Evolutionary conservation across 2,888 invertebrate species (phyloP).

Genomic region (Neoaliturus tenellus): DNA sequence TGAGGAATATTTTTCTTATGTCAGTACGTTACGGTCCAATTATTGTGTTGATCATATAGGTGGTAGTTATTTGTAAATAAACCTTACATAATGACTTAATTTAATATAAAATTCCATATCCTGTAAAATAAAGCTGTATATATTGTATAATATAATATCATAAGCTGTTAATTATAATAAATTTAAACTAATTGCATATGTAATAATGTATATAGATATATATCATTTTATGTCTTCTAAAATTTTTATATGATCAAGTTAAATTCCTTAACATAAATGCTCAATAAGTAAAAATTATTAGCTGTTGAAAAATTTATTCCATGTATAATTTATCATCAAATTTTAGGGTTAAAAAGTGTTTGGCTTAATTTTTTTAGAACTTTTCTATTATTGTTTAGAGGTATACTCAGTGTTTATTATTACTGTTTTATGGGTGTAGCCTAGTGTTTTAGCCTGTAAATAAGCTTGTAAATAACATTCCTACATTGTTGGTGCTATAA

Average conservation of each 20-base stretch:
- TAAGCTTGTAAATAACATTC: constrained; percentile 29
- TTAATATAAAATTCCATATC: too few species aligned
- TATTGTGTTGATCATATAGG: too few species aligned
- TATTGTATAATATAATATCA: neutral
- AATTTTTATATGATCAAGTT: neutral
- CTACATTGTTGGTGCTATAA: constrained; percentile 25
- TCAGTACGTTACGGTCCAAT: too few species aligned
- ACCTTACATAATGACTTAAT: neutral
- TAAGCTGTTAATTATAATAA: neutral
- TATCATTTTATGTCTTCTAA: neutral
- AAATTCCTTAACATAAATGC: neutral
- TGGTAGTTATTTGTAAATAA: too few species aligned
- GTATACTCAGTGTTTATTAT: neutral
- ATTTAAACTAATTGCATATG: neutral
- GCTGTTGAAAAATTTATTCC: neutral
- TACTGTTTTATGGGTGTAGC: constrained; percentile 7
- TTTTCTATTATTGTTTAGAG: neutral
- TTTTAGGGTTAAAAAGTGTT: neutral
- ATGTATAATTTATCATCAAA: neutral
- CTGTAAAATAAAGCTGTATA: too few species aligned
- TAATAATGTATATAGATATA: neutral
- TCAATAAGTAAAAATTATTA: constrained; percentile 5
- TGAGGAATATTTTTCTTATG: too few species aligned
- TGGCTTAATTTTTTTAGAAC: neutral
- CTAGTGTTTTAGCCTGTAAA: constrained; percentile 19